These are phyloP conservation scores for Alethe castanea DNA, from an alignment of 2,113 vertebrate genomes.

Conservation along the genomic window DNA sequence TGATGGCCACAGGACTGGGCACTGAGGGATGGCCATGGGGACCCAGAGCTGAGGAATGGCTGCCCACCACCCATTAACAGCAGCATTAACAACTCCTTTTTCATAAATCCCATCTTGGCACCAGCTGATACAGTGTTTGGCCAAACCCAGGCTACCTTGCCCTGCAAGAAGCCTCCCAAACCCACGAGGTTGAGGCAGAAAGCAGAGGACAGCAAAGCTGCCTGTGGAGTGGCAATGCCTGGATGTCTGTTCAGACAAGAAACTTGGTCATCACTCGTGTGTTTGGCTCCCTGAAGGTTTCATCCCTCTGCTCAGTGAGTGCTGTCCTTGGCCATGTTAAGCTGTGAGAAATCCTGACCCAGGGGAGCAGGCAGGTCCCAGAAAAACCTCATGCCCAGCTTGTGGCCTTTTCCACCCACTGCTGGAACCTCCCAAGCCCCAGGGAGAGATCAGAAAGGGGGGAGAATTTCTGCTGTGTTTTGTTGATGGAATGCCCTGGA, in stretches of 20 bases:
- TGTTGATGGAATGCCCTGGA: not conserved
- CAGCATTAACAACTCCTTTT: not conserved
- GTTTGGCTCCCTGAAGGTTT: constrained; percentile 15
- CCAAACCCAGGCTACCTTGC: not conserved
- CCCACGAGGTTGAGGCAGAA: not conserved
- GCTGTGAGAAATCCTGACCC: not conserved
- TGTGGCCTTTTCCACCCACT: not conserved
- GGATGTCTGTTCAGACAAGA: not conserved
- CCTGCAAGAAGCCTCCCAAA: not conserved
- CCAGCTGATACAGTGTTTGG: not conserved
- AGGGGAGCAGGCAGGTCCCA: not conserved
- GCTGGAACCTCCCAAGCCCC: not conserved
- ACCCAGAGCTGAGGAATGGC: not conserved
- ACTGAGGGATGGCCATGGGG: not conserved
- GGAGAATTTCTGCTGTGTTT: not conserved
- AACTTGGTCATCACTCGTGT: not conserved
- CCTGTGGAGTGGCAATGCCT: not conserved
- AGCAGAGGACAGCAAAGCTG: not conserved
- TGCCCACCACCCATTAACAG: not conserved
- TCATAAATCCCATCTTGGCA: not conserved
- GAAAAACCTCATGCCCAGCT: not conserved
- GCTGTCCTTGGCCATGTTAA: not conserved
- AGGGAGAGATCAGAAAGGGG: not conserved
- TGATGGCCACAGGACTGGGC: not conserved
- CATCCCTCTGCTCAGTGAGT: not conserved